These are phyloP conservation scores for Carcinoscorpius rotundicauda DNA, from an alignment of 1,140 invertebrate species.

Conservation along the genomic window DNA sequence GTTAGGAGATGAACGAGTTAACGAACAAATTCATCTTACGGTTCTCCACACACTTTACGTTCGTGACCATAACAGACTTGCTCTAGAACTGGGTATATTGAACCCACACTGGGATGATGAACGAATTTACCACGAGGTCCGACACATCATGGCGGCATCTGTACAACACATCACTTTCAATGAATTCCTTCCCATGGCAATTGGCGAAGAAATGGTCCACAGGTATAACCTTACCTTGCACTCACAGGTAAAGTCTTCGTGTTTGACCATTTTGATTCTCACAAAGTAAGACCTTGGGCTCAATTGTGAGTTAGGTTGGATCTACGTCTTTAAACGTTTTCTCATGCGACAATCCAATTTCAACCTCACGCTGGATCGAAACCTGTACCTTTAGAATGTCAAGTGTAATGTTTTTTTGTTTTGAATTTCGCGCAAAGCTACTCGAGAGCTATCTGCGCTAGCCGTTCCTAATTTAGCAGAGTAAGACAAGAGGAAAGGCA, in stretches of 20 bases:
- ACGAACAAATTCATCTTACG: constrained; percentile 38
- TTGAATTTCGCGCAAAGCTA: too few relatives aligned
- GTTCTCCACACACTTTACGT: constrained; percentile 38
- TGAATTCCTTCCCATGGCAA: constrained; percentile 37
- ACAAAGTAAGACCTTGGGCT: too few relatives aligned
- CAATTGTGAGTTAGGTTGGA: too few relatives aligned
- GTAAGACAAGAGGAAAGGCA: too few relatives aligned
- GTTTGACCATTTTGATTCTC: too few relatives aligned
- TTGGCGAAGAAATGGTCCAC: constrained; percentile 29
- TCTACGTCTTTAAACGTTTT: too few relatives aligned
- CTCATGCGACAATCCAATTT: too few relatives aligned
- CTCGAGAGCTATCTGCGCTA: too few relatives aligned
- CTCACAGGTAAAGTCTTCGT: constrained; percentile 2
- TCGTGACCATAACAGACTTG: constrained; percentile 48
- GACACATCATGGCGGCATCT: constrained; percentile 36
- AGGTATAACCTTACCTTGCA: constrained; percentile 22
- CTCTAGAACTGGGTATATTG: constrained; percentile 53
- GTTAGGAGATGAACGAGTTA: constrained; percentile 39
- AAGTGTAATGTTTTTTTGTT: too few relatives aligned
- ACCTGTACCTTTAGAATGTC: too few relatives aligned
- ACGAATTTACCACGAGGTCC: constrained; percentile 39
- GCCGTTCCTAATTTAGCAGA: too few relatives aligned
- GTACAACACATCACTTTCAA: constrained; percentile 40
- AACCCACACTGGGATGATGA: constrained; percentile 42
- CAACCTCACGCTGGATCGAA: too few relatives aligned